Base-by-base conservation (phyloP, 2,888 invertebrate species). In the Catocala fraxini region DNA sequence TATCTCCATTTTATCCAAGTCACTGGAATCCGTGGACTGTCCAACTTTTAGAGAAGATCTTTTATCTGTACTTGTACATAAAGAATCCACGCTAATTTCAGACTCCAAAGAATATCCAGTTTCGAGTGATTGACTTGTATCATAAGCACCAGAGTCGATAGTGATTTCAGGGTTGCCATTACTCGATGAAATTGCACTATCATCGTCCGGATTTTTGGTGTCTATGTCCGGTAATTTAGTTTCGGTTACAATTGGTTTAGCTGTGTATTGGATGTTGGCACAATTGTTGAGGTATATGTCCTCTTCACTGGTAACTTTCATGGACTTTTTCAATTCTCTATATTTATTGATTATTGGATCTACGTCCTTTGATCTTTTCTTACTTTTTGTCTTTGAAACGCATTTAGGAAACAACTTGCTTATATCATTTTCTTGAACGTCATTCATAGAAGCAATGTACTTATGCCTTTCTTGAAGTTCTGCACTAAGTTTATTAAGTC, bases 1-100 rank as follows among this genome's bases (percentile, higher is more conserved):
- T 53, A 93, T 95, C 81, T 94, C 94, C 94, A 93, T 94, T 80
- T 95, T 95, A 56, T 94, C 95, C 34, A 96, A 94, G 68, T 96
- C 96, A 74, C 96, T 96, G 0, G 96, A 96, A 78, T 96, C 96
- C 9, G 96, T 95, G 0, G 96, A 96, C 68, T 96, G 95, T 0
- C 96, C 95, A 1, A 95, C 95, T 80, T 95, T 95, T 49, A 96
- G 85, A 6, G 96, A 96, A 0, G 95, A 95, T 47, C 95, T 89
- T 65, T 95, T 95, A 68, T 95, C 95, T 5, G 93, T 93, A 62
- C 90, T 93, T 0, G 95, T 95, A 65, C 95, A 93, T 63, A 95
- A 87, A 10, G 95, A 95, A 75, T 95, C 95, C 12, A 95, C 90
- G 70, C 95, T 95, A 69, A 95, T 95, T 91, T 94, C 94, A 0